Base-by-base conservation (phyloP, 92 coral and sea anemone species). In the Bergia sp. region DNA sequence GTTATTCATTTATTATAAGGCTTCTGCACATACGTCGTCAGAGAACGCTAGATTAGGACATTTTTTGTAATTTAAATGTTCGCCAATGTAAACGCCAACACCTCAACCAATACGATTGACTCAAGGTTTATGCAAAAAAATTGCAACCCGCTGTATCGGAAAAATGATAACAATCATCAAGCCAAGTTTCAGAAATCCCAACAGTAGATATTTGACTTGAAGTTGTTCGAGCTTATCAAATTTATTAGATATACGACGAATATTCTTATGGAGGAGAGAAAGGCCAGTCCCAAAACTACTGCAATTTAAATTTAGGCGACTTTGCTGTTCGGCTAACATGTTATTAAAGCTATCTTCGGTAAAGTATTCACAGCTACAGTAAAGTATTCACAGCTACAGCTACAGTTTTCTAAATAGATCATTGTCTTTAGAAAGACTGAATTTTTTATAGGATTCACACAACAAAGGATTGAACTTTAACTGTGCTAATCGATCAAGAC, bases 381-480 rank as follows among this genome's bases (percentile, higher is more conserved):
- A 77, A 47, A 40, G 76, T 77, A 77, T 53, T 86, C 84, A 86
- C 89, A 86, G 38, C 84, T n/a, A n/a, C n/a, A n/a, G n/a, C n/a
- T 76, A 86, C 67, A 39, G 83, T 75, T 86, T 76, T 38, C 80
- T 42, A 42, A 42, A 42, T 42, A 42, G 45, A 29, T 29, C 29
- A 29, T 29, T 42, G 45, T 86, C 84, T 86, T 86, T 77, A 86
- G 73, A 85, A 71, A 73, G 72, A 85, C 89, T 85, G 55, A 73
- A 85, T 72, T 74, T 73, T 85, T 85, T 85, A 73, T 85, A 85
- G 49, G 73, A 85, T 65, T 85, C 89, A 29, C 80, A 85, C 53
- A 72, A 73, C 81, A 71, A 85, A 20, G 69, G 69, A 20, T 61
- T 61, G n/a, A 61, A 61, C n/a, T 61, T 61, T 61, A 61, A 61